Evolutionary conservation across 2,797 vertebrate genomes (phyloP), one percentile per base, ranked within the genome.

Genomic region (Anniella stebbinsi): DNA sequence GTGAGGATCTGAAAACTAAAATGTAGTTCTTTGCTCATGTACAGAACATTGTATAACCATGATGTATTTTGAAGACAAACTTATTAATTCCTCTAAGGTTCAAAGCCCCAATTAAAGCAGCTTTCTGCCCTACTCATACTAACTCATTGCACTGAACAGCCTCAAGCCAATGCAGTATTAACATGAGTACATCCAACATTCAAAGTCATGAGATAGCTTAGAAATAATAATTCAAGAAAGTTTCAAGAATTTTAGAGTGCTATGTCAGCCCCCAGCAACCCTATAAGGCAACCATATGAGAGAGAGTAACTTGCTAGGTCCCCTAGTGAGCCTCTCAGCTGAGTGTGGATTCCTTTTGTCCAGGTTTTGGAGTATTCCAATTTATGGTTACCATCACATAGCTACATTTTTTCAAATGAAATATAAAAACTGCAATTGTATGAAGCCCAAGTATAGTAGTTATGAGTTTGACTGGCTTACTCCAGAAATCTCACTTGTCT

Each of bases 1-100:
- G 96, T 95, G 80, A 96, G 94, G 89, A 88, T 94, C 90, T 93
- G 77, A 75, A 73, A 92, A 66, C 84, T 90, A 93, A 91, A 92
- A 93, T 10, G 1, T 67, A 41, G 87, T 93, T 90, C 84, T 8
- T 0, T 94, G 51, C 28, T 88, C 88, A 1, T 10, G 38, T 89
- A 72, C 76, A 89, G 54, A 8, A 15, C 91, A 63, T 95, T 97
- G 72, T 91, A 84, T 88, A 91, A 92, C 86, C 94, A 91, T 85
- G 89, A 25, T 67, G 41, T 83, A 57, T 75, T 82, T 66, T 75
- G 87, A 54, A 81, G 36, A 10, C 21, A 77, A 87, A 72, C 87
- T 95, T 73, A 84, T 77, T 80, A 89, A 86, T 41, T 7, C 41
- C 73, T 92, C 3, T 67, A 89, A 77, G n/a, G 36, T 45, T 86